Base-by-base conservation (phyloP, 2,888 invertebrate species). In the Antheraea yamamai region DNA sequence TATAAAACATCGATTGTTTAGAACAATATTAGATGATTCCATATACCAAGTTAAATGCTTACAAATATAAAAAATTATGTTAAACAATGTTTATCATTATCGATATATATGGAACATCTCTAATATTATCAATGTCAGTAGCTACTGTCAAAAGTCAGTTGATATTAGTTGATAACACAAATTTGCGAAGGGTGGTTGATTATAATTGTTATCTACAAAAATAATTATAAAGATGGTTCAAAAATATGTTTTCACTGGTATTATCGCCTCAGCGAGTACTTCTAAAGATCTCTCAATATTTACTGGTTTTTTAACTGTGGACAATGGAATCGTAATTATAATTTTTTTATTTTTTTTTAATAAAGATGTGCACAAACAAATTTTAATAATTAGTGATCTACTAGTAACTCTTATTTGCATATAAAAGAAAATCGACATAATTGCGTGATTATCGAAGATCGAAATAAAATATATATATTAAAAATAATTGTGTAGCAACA, bases 221-320 rank as follows among this genome's bases (percentile, higher is more conserved):
- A 66, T 66, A 6, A 30, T 39, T 14, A 84, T 78, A 79, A 92
- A 93, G 91, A 80, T 85, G 76, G 75, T 78, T 72, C 81, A 85
- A 78, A 87, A 86, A 73, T 79, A 83, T 55, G 81, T 92, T 72
- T 91, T 93, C 79, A 80, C 89, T 70, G 94, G 94, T 51, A 79
- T 84, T 75, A 85, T 92, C 47, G 87, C 84, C n/a, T 87, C 88
- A 55, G 85, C 92, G 10, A 84, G 75, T 78, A 84, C 87, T 76
- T 78, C 87, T 35, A 82, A 83, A 12, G 79, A 85, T n/a, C 79
- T 93, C 20, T 77, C 75, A 23, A 81, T 96, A 73, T 84, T 91
- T 61, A 85, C 91, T 79, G 96, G 96, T 52, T 96, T 94, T 82
- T 81, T 97, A 71, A 92, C 93, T 55, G 94, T 97, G 10, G 89